A percentile compares a stretch with the other conserved stretches of the same genome.
Evolutionary conservation across 2,888 invertebrate species (phyloP).

Genomic region (Atherix ibis): DNA sequence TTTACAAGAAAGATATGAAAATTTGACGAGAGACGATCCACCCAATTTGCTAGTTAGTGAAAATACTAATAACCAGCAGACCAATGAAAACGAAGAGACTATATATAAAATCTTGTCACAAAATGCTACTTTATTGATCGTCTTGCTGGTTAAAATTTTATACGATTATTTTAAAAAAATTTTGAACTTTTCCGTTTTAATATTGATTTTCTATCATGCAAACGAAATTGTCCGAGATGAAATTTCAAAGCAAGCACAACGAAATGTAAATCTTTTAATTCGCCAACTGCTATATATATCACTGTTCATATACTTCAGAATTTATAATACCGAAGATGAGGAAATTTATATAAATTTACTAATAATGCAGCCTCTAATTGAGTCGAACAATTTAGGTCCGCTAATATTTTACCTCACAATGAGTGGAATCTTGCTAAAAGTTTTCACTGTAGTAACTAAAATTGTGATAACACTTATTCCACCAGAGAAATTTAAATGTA

Average conservation of each 20-base stretch:
- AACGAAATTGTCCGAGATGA: constrained; percentile 47
- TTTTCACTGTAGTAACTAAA: constrained; percentile 67
- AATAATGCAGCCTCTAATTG: constrained; percentile 48
- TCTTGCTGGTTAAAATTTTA: constrained; percentile 39
- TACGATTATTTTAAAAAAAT: constrained; percentile 64
- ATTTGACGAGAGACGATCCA: constrained; percentile 7
- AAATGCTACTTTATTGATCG: constrained; percentile 24
- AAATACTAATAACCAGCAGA: not conserved
- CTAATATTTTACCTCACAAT: constrained; percentile 71
- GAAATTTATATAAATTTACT: constrained; percentile 51
- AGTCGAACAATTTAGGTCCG: constrained; percentile 56
- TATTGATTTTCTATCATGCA: constrained; percentile 53
- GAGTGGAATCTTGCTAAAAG: constrained; percentile 72
- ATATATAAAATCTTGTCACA: no score
- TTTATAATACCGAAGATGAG: constrained; percentile 52
- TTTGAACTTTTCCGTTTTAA: constrained; percentile 51
- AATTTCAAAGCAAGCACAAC: constrained; percentile 41
- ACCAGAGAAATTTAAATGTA: constrained; percentile 51
- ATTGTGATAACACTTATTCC: constrained; percentile 63
- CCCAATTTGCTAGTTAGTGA: constrained; percentile 4
- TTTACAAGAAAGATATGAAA: constrained; percentile 6
- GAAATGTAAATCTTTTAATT: constrained; percentile 41
- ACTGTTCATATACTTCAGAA: constrained; percentile 55
- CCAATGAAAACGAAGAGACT: not conserved
- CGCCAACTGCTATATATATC: constrained; percentile 51